Base-by-base conservation (phyloP, 2,113 vertebrate genomes). In the Arizona elegans region DNA sequence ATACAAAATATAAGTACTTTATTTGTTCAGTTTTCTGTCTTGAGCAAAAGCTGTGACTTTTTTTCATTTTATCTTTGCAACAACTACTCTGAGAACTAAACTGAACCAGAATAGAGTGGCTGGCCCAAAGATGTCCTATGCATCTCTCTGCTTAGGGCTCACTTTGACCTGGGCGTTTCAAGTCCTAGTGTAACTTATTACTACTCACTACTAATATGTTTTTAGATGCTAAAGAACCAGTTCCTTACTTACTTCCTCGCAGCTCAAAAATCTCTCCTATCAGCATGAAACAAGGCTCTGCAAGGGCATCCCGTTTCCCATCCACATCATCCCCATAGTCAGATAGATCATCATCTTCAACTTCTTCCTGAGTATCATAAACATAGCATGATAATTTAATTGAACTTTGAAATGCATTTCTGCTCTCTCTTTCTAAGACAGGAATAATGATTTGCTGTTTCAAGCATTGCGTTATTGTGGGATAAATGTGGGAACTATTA, bases 241-340 rank as follows among this genome's bases (percentile, higher is more conserved):
- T 92, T 91, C n/a, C 47, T 91, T 62, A 91, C 99, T 98, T 97
- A 99, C 99, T 99, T 98, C 99, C 99, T 98, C 99, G 97, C 96
- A 99, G 98, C 95, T 99, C 99, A 97, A 99, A 99, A 95, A 99
- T 99, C 96, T 99, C 99, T 95, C 98, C 99, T 5, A 99, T 99
- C 93, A 99, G 98, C 99, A 99, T 99, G 97, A 99, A 99, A 96
- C 99, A 99, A 0, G 99, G 99, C 94, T 99, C 99, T 52, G 99
- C 99, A 95, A 99, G 97, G 15, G 98, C 98, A 5, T 99, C 99
- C 93, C 97, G 99, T 96, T 96, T 99, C 75, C 98, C 98, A 47
- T 99, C 99, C 2, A 95, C 55, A 81, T 99, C 99, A 1, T 99
- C 99, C 0, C 98, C 99, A 0, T 99, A 99, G 95, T 99, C 99